Conservation (phyloP, 2,113 vertebrate genomes). For the Mastomys coucha region DNA sequence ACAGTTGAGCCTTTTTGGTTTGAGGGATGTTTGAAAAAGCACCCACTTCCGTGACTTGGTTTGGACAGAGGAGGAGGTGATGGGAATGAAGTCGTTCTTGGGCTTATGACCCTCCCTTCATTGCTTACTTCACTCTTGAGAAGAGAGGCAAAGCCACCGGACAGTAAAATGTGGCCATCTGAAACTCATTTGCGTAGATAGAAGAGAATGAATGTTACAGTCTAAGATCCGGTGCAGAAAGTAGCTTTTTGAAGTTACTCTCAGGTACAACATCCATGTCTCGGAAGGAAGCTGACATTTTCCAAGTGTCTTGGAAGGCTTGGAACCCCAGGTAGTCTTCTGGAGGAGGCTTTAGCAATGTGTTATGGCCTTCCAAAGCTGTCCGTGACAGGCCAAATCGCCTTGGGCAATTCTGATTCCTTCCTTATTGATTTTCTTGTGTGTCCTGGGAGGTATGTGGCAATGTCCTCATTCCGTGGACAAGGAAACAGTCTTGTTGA, state of each 20-base stretch:
- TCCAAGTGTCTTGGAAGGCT: not conserved
- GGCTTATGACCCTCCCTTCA: not conserved
- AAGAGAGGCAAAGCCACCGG: not conserved
- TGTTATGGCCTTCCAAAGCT: not conserved
- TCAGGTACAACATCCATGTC: not conserved
- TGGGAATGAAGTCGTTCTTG: slow-evolving; percentile 40
- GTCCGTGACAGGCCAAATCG: not conserved
- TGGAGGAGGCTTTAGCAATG: not conserved
- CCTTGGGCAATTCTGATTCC: not conserved
- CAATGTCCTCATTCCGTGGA: not conserved
- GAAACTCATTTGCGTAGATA: slow-evolving; percentile 33
- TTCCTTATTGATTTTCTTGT: not conserved
- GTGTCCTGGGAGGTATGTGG: not conserved
- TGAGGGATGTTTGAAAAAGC: slow-evolving; percentile 17
- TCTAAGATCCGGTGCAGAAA: not conserved
- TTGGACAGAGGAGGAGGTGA: not conserved
- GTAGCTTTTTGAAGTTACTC: not conserved
- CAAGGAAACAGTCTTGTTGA: not conserved
- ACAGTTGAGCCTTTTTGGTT: slow-evolving; percentile 24
- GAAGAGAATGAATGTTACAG: not conserved
- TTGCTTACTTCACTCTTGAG: not conserved
- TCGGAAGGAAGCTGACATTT: slow-evolving; percentile 6
- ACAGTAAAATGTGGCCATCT: not conserved
- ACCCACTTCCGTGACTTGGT: not conserved
- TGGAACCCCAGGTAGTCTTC: not conserved